Conservation (phyloP, 2,888 invertebrate genomes). For the Macrophya alboannulata region DNA sequence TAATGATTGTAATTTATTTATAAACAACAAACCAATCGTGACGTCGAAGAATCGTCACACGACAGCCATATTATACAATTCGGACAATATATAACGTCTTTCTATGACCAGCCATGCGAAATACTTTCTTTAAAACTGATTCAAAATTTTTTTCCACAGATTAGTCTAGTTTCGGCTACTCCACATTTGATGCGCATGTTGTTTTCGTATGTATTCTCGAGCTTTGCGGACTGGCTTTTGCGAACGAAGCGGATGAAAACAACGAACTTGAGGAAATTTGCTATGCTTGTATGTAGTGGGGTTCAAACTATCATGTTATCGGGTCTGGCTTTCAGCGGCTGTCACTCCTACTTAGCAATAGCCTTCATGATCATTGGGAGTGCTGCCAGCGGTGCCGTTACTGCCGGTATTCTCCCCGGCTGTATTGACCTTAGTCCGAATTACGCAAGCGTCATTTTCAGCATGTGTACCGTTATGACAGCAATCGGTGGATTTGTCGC, state of each 20-base stretch:
- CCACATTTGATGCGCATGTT: conserved; percentile 84
- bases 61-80: too few relatives aligned
- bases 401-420: conserved; percentile 81
- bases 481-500: conserved; percentile 84
- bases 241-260: conserved; percentile 82
- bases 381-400: conserved; percentile 78
- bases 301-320: conserved; percentile 84
- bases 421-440: conserved; percentile 87
- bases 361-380: conserved; percentile 84
- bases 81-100: too few relatives aligned
- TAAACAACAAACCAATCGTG: too few relatives aligned
- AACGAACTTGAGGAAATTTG: conserved; percentile 85
- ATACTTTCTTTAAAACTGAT: not conserved
- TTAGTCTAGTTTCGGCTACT: conserved; percentile 85
- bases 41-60: too few relatives aligned
- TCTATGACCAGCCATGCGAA: not conserved
- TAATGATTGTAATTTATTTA: too few relatives aligned
- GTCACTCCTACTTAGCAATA: conserved; percentile 83
- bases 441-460: conserved; percentile 83
- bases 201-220: conserved; percentile 83
- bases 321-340: conserved; percentile 84
- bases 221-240: conserved; percentile 83
- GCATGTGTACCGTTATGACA: conserved; percentile 83
- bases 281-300: conserved; percentile 83
- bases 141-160: conserved; percentile 73